Conservation (phyloP, 1,140 invertebrate genomes). For the Orchesella cincta region DNA sequence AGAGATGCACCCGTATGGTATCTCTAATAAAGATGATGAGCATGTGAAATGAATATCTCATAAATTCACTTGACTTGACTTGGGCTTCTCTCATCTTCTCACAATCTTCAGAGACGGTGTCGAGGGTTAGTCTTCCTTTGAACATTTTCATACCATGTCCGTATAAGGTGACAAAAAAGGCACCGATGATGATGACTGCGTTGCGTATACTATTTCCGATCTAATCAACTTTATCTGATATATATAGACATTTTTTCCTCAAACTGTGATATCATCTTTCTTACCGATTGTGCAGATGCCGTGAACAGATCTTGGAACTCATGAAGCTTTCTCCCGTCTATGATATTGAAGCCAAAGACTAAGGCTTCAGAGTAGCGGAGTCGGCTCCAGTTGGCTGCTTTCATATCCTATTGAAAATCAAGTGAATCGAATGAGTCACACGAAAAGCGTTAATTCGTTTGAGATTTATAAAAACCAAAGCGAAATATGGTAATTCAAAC, state of each 20-base stretch:
- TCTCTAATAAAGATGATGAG: background rate
- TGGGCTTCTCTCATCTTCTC: background rate
- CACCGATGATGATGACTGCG: too few species aligned
- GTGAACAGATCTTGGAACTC: constrained; percentile 42
- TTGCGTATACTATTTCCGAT: background rate
- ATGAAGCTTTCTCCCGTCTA: constrained; percentile 47
- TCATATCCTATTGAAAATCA: constrained; percentile 44
- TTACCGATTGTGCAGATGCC: constrained; percentile 7
- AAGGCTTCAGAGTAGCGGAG: constrained; percentile 49
- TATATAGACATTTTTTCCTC: background rate
- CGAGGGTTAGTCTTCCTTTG: too few species aligned
- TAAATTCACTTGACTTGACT: background rate
- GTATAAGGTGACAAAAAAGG: constrained; percentile 31
- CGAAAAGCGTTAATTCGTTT: too few species aligned
- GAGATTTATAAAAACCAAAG: too few species aligned
- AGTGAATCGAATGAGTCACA: background rate
- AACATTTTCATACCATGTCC: background rate
- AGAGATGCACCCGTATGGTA: background rate
- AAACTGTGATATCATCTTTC: background rate
- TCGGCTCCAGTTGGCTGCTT: constrained; percentile 50
- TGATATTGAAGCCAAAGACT: constrained; percentile 50
- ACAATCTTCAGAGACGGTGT: constrained; percentile 20
- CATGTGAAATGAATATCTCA: background rate
- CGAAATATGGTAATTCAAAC: too few species aligned
- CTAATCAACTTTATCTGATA: too few species aligned